These are phyloP conservation scores for Sapayoa aenigma DNA, from an alignment of 2,113 vertebrate genomes.

Conservation along the genomic window DNA sequence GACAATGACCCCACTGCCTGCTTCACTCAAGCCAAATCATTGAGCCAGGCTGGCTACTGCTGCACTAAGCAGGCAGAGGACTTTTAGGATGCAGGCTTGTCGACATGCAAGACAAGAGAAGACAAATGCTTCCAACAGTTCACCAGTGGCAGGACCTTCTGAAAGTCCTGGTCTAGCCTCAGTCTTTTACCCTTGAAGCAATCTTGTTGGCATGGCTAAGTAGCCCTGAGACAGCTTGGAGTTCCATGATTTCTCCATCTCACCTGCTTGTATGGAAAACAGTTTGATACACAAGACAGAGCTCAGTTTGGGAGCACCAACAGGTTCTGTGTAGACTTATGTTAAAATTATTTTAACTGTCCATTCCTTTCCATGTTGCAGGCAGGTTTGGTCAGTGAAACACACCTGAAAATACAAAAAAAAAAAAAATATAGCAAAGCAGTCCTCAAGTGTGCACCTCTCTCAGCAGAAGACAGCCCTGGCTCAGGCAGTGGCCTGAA, in stretches of 20 bases:
- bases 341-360: background rate
- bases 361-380: background rate
- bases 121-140: background rate
- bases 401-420: background rate
- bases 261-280: background rate
- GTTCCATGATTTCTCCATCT: background rate
- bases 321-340: background rate
- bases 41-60: background rate
- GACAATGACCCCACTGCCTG: background rate
- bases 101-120: background rate
- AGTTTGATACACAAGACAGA: background rate
- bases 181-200: background rate
- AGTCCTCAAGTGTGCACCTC: fast-evolving
- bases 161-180: background rate
- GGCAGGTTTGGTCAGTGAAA: background rate
- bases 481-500: background rate
- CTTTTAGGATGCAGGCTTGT: background rate
- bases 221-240: background rate
- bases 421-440: background rate
- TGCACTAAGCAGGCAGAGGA: background rate
- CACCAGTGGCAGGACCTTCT: background rate
- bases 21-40: background rate
- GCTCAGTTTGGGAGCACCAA: background rate
- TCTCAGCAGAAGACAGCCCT: background rate
- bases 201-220: background rate